These are phyloP conservation scores for Xenopus laevis DNA, from an alignment of 2,113 vertebrate species.

Conservation along the genomic window DNA sequence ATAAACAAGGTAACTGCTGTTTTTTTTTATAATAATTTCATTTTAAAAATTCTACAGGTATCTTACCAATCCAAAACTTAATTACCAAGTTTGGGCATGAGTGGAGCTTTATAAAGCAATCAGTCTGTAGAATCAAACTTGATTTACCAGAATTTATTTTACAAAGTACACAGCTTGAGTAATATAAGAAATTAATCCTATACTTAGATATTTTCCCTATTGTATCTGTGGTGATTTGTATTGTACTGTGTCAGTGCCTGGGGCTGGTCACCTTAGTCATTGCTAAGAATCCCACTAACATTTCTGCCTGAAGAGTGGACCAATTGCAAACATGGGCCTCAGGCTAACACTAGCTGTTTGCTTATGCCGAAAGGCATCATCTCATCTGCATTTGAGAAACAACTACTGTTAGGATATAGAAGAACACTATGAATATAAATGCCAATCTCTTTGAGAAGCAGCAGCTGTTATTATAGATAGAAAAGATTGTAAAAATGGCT, in stretches of 20 bases:
- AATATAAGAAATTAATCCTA: conserved; percentile 27
- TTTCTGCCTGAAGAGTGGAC: conserved; percentile 35
- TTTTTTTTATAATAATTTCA: too few species aligned
- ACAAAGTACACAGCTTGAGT: not conserved
- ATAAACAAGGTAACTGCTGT: not conserved
- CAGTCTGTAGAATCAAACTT: not conserved
- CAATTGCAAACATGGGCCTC: conserved; percentile 30
- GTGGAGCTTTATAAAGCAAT: conserved; percentile 13
- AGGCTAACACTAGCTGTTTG: conserved; percentile 38
- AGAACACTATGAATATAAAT: conserved; percentile 18
- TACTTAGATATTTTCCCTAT: conserved; percentile 5
- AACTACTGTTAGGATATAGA: conserved; percentile 4
- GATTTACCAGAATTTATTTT: not conserved
- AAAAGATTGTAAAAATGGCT: too few species aligned
- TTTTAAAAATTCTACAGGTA: too few species aligned
- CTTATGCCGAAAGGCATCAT: conserved; percentile 20
- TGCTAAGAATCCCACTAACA: conserved; percentile 35
- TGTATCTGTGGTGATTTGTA: conserved; percentile 6
- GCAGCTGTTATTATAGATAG: conserved; percentile 33
- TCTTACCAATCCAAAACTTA: too few species aligned
- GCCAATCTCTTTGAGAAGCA: conserved; percentile 1
- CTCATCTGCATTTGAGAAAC: conserved; percentile 37
- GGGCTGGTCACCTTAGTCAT: conserved; percentile 33
- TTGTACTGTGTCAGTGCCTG: conserved; percentile 34
- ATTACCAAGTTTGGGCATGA: too few species aligned